A percentile compares a stretch with the other conserved stretches of the same genome.
phyloP scores from a whole-genome alignment of 2,113 vertebrate species.

The Oryzias melastigma region DNA sequence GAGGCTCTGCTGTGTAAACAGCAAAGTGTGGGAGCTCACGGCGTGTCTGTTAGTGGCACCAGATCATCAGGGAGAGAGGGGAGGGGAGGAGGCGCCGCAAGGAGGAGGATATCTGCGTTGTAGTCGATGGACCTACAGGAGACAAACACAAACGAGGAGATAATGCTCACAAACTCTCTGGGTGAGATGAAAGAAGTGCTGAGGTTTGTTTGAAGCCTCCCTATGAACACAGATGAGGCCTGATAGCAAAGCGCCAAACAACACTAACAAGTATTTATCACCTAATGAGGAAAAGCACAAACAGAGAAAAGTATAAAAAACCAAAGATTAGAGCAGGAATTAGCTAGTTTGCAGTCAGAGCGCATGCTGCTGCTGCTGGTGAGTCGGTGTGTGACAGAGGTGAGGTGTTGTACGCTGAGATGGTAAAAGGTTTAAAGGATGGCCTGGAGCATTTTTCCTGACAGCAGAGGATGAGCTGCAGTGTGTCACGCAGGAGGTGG shows the following conservation, averaged over 20 bases:
- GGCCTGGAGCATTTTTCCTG: no score
- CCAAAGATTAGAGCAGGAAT: no score
- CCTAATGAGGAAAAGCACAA: no score
- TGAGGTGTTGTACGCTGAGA: no score
- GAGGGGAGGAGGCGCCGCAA: slow-evolving; percentile 35
- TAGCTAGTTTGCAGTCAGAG: no score
- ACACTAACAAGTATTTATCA: no score
- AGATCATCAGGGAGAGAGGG: slow-evolving; percentile 31
- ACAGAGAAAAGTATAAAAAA: no score
- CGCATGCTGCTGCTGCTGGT: no score
- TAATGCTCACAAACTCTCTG: slow-evolving; percentile 21
- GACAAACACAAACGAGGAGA: slow-evolving; percentile 40
- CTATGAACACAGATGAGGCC: slow-evolving; percentile 29
- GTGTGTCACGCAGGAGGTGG: no score
- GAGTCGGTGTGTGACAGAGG: no score
- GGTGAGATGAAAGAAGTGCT: slow-evolving; percentile 32
- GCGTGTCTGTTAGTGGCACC: slow-evolving; percentile 15
- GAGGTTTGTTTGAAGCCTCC: slow-evolving; percentile 26
- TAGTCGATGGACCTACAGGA: slow-evolving; percentile 48
- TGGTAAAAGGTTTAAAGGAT: no score
- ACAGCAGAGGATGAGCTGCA: no score
- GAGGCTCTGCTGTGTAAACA: neutral
- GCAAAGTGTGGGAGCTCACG: slow-evolving; percentile 37
- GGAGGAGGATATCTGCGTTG: slow-evolving; percentile 50
- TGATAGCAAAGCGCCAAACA: neutral